Base-by-base conservation (phyloP, 2,888 invertebrate genomes). In the Drosophila fungiperda region DNA sequence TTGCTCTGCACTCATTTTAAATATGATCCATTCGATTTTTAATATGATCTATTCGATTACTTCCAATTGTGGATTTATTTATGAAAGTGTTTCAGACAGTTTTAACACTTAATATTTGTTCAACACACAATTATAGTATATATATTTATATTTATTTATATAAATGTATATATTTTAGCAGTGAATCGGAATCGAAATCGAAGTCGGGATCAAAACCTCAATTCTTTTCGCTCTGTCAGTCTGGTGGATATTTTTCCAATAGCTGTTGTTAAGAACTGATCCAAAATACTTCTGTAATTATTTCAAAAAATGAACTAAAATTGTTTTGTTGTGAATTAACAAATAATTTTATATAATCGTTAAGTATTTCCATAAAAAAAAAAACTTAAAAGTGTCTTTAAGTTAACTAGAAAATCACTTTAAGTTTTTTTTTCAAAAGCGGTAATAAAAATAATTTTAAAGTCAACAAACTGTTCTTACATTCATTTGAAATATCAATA, bases 1-100 rank as follows among this genome's bases (percentile, higher is more conserved):
- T 49, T 55, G 52, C 20, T 48, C 66, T 49, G 55, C 67, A 66
- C 38, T 36, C 66, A 48, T 45, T 65, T 12, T 15, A 45, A 48
- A 32, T 54, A 67, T 54, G 48, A 55, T 11, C 40, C 17, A 38
- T 5, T 26, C 38, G 4, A 17, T 36, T 50, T n/a, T n/a, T n/a
- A 48, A 32, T 54, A 67, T 54, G 48, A 55, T 11, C 40, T n/a
- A 38, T 5, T 26, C 38, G 4, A 17, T 36, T 50, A 38, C 12
- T 32, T 12, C 4, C 26, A 33, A 32, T 29, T 32, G n/a, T 29
- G 17, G 6, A 12, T 2, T n/a, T 29, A 26, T 48, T 48, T n/a
- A 2, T 2, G 17, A 38, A 38, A 7, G 17, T 36, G 2, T 36
- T 36, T 36, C 7, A 36, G 17, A 3, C 17, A 2, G 40, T n/a